Evolutionary conservation across 2,888 invertebrate genomes (phyloP).

Genomic region (Caenorhabditis doughertyi): DNA sequence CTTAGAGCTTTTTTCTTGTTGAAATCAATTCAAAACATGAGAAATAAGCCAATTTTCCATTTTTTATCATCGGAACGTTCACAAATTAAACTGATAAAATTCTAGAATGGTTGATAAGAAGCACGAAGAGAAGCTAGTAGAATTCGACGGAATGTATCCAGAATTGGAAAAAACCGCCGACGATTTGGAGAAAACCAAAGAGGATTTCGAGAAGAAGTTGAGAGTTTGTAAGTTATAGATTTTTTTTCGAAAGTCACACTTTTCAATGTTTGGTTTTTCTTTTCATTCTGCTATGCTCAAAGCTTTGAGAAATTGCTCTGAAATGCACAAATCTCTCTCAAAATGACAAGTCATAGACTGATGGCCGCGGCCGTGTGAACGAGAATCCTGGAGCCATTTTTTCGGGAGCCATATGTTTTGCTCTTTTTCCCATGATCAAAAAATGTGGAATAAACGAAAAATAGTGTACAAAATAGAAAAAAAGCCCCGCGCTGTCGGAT

Average conservation of each 20-base stretch:
- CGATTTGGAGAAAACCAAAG: constrained; percentile 20
- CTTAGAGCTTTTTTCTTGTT: neutral
- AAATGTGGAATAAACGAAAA: too few relatives aligned
- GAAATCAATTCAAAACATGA: neutral
- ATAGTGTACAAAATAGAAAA: too few relatives aligned
- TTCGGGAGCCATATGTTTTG: too few relatives aligned
- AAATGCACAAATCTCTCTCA: too few relatives aligned
- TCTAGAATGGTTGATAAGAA: constrained; percentile 39
- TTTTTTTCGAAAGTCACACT: neutral
- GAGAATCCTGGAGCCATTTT: too few relatives aligned
- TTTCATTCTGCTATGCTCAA: too few relatives aligned
- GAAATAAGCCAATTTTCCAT: neutral
- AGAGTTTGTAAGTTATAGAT: constrained; percentile 13
- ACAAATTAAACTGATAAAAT: neutral
- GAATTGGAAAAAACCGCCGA: constrained; percentile 9
- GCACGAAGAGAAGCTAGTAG: constrained; percentile 31
- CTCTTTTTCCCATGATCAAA: too few relatives aligned
- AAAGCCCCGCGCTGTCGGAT: too few relatives aligned
- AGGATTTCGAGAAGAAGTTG: constrained; percentile 20
- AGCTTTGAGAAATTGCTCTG: too few relatives aligned
- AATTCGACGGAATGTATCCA: constrained; percentile 51
- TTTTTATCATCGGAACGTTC: neutral
- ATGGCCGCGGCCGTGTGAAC: too few relatives aligned
- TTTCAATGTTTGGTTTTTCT: too few relatives aligned
- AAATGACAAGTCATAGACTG: too few relatives aligned